phyloP scores from a whole-genome alignment of 2,888 invertebrate species.

The Caradrina clavipalpis region DNA sequence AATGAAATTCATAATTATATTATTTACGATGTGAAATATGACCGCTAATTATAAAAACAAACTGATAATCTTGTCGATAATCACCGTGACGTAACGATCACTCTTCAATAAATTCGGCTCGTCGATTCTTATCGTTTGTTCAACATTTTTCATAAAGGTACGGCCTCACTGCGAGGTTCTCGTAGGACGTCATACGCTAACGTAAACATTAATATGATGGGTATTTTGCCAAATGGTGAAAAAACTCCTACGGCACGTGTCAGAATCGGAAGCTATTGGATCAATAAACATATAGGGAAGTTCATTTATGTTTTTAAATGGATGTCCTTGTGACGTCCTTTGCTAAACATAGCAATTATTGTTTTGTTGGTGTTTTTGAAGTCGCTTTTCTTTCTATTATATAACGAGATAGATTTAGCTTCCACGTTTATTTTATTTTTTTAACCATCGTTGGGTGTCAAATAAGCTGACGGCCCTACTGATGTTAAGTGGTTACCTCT shows the following conservation, averaged over 20 bases:
- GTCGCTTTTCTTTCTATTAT: background rate
- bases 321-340: background rate
- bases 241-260: slow-evolving; percentile 1
- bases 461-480: too few species aligned
- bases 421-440: too few species aligned
- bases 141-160: slow-evolving; percentile 8
- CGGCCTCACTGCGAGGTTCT: background rate
- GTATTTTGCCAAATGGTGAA: slow-evolving; percentile 14
- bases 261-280: background rate
- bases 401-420: too few species aligned
- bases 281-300: background rate
- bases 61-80: slow-evolving; percentile 35
- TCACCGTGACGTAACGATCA: slow-evolving; percentile 20
- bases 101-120: slow-evolving; percentile 11
- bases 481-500: too few species aligned
- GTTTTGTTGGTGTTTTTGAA: background rate
- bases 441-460: too few species aligned
- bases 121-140: slow-evolving; percentile 21
- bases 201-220: background rate
- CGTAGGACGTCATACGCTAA: background rate
- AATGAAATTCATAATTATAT: background rate
- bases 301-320: slow-evolving; percentile 1
- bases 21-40: background rate
- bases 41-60: slow-evolving; percentile 15
- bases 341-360: background rate